Evolutionary conservation across 2,888 invertebrate species (phyloP), one percentile per base, ranked within the genome.

Genomic region (Cerastoderma edule): DNA sequence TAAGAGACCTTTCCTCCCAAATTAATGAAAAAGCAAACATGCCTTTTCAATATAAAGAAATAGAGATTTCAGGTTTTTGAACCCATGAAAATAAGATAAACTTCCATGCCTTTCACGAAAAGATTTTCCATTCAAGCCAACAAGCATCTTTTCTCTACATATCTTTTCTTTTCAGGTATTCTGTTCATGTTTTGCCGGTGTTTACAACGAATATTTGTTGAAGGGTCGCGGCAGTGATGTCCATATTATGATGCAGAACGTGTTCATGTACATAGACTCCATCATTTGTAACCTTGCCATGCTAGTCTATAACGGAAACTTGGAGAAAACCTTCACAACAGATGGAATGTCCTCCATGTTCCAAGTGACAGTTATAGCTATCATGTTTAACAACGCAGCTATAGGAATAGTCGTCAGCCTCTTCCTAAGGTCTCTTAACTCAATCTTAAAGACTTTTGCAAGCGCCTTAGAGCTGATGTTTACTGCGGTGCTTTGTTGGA

Each of bases 261-360:
- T 97, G 8, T 98, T 97, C 89, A 98, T 98, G 97, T 98, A 98
- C 92, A 91, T 97, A 33, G 97, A 98, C 93, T 98, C 98, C 4
- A 97, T 98, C 80, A 89, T 97, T n/a, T 98, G 97, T 91, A 98
- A 98, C 92, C 92, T 95, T n/a, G 92, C 95, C 2, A 94, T 97
- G 73, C 93, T 98, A 54, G 85, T 95, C 67, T 90, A 94, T 4
- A 95, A 95, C 90, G 96, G 96, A 0, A 95, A 96, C 87, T 88
- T 96, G 0, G 76, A 93, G 0, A 93, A 93, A 32, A 95, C 96
- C 19, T 95, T 97, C 85, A 94, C 94, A 0, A 91, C 93, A 24
- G 92, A 94, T 0, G 82, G 84, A 46, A 32, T 90, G 4, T 44
- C 80, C 6, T 73, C 83, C 94, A 84, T 89, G 5, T 94, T 90